Base-by-base conservation (phyloP, 2,888 invertebrate species). In the Formica aserva region DNA sequence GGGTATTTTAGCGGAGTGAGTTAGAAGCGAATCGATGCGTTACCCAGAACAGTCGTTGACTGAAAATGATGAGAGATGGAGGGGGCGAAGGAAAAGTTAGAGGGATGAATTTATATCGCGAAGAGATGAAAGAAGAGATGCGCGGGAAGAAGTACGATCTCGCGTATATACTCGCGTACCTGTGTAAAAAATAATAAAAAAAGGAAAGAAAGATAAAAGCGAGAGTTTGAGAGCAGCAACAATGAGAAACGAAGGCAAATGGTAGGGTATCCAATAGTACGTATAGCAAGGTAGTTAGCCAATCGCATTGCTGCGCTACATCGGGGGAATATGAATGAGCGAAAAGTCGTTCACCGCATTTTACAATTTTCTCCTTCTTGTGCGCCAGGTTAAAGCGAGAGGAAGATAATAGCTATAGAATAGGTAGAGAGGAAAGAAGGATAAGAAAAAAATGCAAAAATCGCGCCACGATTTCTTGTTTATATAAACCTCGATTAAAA, bases 311-410 rank as follows among this genome's bases (percentile, higher is more conserved):
- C 88, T 86, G 90, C 86, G 92, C 89, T 89, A 92, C 93, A 91
- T 88, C 88, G 91, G 91, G 93, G 93, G 94, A 94, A 94, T 94
- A 93, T 93, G 93, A 94, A 94, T 94, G 93, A 93, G 91, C 89
- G 85, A 89, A 91, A 91, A 91, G 89, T 90, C 91, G 89, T 90
- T 91, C 90, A 89, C 92, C 90, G 92, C 91, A 91, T 92, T 94
- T 93, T 91, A 93, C 92, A 92, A 92, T 93, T 92, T 92, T 91
- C 89, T 88, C 89, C 85, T 85, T 87, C 87, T 87, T 86, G 86
- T 87, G 84, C 63, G 84, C 83, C 83, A 75, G 82, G 83, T 48
- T 72, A 45, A 22, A 82, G 35, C 38, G 32, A 11, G 48, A 52
- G 8, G 18, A 48, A 18, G 52, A 52, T n/a, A 52, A 52, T 52